Conservation (phyloP, 2,113 vertebrate species). For the Smithornis capensis region DNA sequence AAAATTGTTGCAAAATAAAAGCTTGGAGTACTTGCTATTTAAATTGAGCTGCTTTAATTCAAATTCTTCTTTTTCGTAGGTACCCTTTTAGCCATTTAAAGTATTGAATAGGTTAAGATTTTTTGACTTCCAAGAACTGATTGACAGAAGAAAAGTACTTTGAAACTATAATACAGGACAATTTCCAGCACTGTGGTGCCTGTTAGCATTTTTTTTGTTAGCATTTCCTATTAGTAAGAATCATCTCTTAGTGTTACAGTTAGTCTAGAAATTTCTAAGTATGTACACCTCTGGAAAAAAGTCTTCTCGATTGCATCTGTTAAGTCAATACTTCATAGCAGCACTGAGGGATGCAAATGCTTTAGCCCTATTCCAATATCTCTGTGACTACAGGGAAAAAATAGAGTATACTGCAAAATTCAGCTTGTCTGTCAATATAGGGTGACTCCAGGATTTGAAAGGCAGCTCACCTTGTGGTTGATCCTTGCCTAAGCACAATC, state of each 20-base stretch:
- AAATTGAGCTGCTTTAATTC: neutral
- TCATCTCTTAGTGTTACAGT: neutral
- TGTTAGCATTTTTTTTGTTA: neutral
- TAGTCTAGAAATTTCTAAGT: neutral
- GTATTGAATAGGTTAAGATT: neutral
- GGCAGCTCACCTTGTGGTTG: neutral
- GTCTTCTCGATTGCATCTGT: accelerated
- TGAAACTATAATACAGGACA: neutral
- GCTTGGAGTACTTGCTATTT: neutral
- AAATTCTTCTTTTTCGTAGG: neutral
- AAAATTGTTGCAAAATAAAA: neutral
- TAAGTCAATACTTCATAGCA: neutral
- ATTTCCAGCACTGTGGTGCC: neutral
- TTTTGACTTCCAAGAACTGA: neutral
- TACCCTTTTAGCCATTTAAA: neutral
- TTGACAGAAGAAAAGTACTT: neutral
- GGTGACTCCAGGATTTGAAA: neutral
- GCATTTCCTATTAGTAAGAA: neutral
- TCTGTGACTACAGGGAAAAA: neutral
- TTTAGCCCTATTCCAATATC: neutral
- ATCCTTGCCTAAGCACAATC: neutral
- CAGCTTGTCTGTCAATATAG: neutral
- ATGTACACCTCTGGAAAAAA: neutral
- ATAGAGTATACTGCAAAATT: neutral
- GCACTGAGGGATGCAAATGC: neutral